Base-by-base conservation (phyloP, 2,797 vertebrate species). In the Diplodus sargus region DNA sequence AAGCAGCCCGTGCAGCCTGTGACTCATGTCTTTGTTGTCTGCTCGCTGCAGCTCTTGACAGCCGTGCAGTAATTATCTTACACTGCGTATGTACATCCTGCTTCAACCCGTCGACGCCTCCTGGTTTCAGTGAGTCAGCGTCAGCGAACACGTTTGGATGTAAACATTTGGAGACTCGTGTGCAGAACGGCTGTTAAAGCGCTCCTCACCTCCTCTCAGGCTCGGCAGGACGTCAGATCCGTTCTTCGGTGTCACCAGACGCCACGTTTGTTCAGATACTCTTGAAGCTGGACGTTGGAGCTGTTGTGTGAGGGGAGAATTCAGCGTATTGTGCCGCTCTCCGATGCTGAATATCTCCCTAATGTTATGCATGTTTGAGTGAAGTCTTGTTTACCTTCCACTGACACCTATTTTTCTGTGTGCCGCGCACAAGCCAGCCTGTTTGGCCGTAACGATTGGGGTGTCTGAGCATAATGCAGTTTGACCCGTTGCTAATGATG, bases 401-500 rank as follows among this genome's bases (percentile, higher is more conserved):
- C 64, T 83, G 88, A 87, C 79, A 58, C 76, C 71, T 47, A 22
- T 59, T 77, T 28, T 70, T 70, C 64, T 49, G 39, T 52, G 59
- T 17, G 76, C 68, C 4, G 30, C 20, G 58, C 53, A 79, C 70
- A 45, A 65, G 66, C 70, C 67, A 17, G 81, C 57, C 71, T 49
- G 67, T 71, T 81, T 78, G 80, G 52, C 86, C 83, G 4, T 86
- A 87, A 89, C 47, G 54, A 91, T 78, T 2, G 59, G 70, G 78
- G 74, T 61, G 81, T 87, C 82, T 90, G 91, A 92, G 86, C 85
- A 65, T 93, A 93, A 94, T 93, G 84, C 79, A 82, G 86, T 92
- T 93, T 94, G 93, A 94, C 92, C 93, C 78, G 54, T 78, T 70
- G 89, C 90, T 94, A 95, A 94, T 94, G 87, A 93, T 87, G 92